Base-by-base conservation (phyloP, 2,113 vertebrate species). In the Xiphorhynchus elegans region DNA sequence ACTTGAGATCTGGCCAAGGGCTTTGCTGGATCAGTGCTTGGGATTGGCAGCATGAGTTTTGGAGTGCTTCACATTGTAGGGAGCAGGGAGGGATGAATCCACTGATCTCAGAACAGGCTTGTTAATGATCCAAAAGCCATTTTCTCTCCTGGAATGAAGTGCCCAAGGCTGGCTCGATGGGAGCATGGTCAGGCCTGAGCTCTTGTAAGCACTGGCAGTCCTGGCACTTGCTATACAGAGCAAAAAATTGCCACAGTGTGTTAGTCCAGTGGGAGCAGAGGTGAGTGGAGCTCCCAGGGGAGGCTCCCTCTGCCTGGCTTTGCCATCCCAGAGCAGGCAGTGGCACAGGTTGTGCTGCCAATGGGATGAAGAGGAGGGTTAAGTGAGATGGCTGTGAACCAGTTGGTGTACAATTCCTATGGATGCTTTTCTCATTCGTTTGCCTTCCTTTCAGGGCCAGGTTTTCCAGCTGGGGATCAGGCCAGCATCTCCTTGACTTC, bases 111-210 rank as follows among this genome's bases (percentile, higher is more conserved):
- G 3, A 19, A 9, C 7, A 26, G 37, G 24, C 8, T 46, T 23
- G 69, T 47, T 77, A 47, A 75, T 47, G 82, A 79, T 53, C 26
- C 0, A 0, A 47, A 68, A 80, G 37, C 59, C 31, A 1, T 82
- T 70, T 88, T 78, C 18, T 6, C 1, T 31, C 1, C 1, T 73
- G 29, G 37, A 25, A 9, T 69, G 49, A 47, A 35, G 42, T 13
- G 50, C 55, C 50, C 6, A 4, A 85, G 37, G 23, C 7, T 11
- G 3, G 8, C 46, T 67, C 0, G 0, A 46, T 5, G 8, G 35
- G 37, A 63, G 11, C 49, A 63, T 0, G 6, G 53, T 28, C 39
- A 42, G 87, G 20, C 80, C 52, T 67, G 90, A 89, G 59, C 80
- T n/a, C 39, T 25, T 62, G 64, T 0, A 6, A 64, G 52, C 0